These are phyloP conservation scores for Zaprionus gabonicus DNA, from an alignment of 1,140 invertebrate species.

Conservation along the genomic window DNA sequence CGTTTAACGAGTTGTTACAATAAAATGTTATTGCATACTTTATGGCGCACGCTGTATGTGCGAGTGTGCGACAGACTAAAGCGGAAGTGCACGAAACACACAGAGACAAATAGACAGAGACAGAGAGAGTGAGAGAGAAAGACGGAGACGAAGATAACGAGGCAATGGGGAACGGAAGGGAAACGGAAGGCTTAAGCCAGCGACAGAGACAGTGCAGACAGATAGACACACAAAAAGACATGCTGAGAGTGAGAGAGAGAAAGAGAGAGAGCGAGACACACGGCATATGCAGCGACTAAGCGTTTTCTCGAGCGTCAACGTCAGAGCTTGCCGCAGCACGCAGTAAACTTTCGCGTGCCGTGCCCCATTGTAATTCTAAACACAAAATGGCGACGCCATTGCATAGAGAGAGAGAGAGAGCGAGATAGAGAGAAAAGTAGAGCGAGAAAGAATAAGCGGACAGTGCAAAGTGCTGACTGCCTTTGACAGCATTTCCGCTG, in stretches of 20 bases:
- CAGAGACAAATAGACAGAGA: constrained; percentile 4
- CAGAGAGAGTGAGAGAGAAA: constrained; percentile 24
- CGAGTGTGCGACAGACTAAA: constrained; percentile 19
- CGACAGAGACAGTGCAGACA: not conserved
- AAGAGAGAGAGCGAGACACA: not conserved
- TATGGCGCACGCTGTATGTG: constrained; percentile 37
- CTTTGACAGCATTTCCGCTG: constrained; percentile 38
- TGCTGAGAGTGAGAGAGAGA: not conserved
- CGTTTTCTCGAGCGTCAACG: constrained; percentile 41
- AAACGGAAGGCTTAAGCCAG: constrained; percentile 5
- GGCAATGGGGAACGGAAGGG: constrained; percentile 18
- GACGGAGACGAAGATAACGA: constrained; percentile 26
- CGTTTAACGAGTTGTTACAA: constrained; percentile 75
- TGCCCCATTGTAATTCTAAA: constrained; percentile 56
- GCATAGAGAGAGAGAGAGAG: not conserved
- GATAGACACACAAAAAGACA: constrained; percentile 23
- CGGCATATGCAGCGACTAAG: constrained; percentile 36
- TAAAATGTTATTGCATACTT: constrained; percentile 78
- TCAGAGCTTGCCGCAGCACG: constrained; percentile 39
- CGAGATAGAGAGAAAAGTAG: not conserved
- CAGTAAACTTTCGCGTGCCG: constrained; percentile 41
- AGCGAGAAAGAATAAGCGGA: not conserved
- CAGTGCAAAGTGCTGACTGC: constrained; percentile 32
- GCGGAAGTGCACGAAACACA: constrained; percentile 42
- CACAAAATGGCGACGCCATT: constrained; percentile 61